phyloP scores from a whole-genome alignment of 53 echinoderm and acorn worm species.

The Antedon mediterranea region DNA sequence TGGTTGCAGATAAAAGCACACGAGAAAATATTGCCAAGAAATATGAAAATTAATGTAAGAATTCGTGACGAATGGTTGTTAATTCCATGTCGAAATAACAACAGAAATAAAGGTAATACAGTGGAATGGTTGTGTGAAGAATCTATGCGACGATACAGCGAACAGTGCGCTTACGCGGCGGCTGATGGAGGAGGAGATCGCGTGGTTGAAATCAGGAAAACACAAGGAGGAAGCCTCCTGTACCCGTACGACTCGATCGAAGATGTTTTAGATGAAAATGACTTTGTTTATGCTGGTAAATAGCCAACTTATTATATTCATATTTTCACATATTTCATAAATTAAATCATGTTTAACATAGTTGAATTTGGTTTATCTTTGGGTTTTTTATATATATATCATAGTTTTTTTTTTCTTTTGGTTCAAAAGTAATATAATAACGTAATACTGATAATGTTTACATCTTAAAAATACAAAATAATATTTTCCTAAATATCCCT shows the following conservation, averaged over 20 bases:
- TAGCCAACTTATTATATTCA: not conserved
- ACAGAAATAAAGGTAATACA: constrained; percentile 24
- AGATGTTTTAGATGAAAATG: constrained; percentile 76
- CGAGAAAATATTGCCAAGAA: not conserved
- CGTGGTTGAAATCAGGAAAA: constrained; percentile 50
- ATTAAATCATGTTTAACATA: no score
- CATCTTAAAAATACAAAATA: no score
- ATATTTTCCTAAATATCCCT: no score
- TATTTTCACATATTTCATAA: no score
- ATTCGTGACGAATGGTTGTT: constrained; percentile 81
- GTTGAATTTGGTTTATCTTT: no score
- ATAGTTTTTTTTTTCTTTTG: no score
- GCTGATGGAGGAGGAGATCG: constrained; percentile 17
- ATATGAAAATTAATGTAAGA: constrained; percentile 69
- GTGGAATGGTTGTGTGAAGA: constrained; percentile 56
- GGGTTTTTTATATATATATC: no score
- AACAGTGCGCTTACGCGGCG: constrained; percentile 29
- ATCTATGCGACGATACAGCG: constrained; percentile 39
- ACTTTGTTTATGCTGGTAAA: constrained; percentile 70
- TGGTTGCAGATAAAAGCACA: not conserved
- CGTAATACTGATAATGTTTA: no score
- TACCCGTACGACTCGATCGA: constrained; percentile 52
- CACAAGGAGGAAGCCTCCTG: constrained; percentile 71
- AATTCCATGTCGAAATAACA: constrained; percentile 32
- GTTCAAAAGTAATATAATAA: no score